Evolutionary conservation across 2,797 vertebrate species (phyloP).

Genomic region (Tarsius wallacei): DNA sequence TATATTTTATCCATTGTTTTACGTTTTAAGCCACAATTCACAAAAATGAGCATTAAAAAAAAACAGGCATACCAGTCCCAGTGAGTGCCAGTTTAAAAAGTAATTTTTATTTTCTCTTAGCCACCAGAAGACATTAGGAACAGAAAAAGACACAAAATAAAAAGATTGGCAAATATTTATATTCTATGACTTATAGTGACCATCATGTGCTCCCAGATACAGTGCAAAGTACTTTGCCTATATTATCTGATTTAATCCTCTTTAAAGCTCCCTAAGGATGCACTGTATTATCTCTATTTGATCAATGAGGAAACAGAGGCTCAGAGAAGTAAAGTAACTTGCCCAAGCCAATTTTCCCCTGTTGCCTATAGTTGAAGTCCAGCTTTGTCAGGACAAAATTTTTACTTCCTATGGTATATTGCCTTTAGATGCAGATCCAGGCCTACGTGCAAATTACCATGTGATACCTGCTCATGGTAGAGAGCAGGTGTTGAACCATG

Average conservation of each 20-base stretch:
- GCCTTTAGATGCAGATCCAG: background rate
- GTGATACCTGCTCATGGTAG: background rate
- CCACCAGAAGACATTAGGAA: conserved; percentile 10
- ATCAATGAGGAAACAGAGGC: background rate
- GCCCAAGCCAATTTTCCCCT: background rate
- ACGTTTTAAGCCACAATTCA: conserved; percentile 20
- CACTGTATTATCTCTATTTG: conserved; percentile 5
- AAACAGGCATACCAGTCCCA: background rate
- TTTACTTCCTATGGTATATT: background rate
- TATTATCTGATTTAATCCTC: conserved; percentile 26
- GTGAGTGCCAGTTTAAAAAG: background rate
- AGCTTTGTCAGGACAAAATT: background rate
- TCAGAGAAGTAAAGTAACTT: conserved; percentile 14
- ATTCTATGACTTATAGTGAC: background rate
- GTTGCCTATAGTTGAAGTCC: background rate
- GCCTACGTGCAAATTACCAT: background rate
- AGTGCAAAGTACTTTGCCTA: background rate
- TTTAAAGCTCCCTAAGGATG: background rate
- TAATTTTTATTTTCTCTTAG: conserved; percentile 48
- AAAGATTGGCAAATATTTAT: conserved; percentile 13
- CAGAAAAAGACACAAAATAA: conserved; percentile 51
- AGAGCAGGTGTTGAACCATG: background rate
- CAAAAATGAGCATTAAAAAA: conserved; percentile 46
- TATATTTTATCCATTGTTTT: conserved; percentile 19
- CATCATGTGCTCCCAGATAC: background rate